A percentile compares a stretch with the other conserved stretches of the same genome.
These are phyloP conservation scores for Prosopocoilus inquinatus DNA, from an alignment of 2,888 invertebrate genomes.

Conservation along the genomic window DNA sequence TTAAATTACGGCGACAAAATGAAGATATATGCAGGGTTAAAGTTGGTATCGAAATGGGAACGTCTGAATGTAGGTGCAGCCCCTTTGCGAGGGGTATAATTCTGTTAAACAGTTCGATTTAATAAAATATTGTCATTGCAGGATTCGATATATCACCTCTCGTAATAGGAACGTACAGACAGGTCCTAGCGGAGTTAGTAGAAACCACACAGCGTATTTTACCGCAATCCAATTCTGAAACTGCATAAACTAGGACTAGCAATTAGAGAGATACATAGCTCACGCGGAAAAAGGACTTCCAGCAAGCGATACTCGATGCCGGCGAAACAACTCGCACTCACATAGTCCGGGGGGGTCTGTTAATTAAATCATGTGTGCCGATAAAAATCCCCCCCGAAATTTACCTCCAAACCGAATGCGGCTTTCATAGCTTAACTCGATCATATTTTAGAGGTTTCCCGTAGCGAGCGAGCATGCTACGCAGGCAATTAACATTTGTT, in stretches of 20 bases:
- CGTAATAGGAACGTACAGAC: conserved; percentile 47
- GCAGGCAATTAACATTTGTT: conserved; percentile 49
- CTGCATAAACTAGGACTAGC: conserved; percentile 50
- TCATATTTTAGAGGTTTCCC: conserved; percentile 8
- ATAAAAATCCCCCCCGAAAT: neutral
- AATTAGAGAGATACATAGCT: conserved; percentile 50
- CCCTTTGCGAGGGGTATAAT: conserved; percentile 21
- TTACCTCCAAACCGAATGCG: conserved; percentile 2
- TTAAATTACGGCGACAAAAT: conserved; percentile 15
- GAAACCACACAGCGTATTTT: conserved; percentile 49
- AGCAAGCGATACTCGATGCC: neutral
- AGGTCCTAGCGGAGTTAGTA: conserved; percentile 48
- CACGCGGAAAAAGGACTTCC: conserved; percentile 27
- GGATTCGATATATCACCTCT: conserved; percentile 48
- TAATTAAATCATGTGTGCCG: conserved; percentile 2
- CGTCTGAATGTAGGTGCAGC: conserved; percentile 11
- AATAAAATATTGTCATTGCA: conserved; percentile 36
- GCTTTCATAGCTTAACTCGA: conserved; percentile 1
- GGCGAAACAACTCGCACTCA: neutral
- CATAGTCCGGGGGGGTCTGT: neutral
- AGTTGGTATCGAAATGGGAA: conserved; percentile 4
- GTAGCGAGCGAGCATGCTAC: conserved; percentile 16
- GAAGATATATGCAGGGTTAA: conserved; percentile 13
- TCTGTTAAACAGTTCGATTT: conserved; percentile 29
- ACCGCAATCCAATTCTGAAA: conserved; percentile 52